Conservation (phyloP, 2,888 invertebrate species). For the Dynastes maya region DNA sequence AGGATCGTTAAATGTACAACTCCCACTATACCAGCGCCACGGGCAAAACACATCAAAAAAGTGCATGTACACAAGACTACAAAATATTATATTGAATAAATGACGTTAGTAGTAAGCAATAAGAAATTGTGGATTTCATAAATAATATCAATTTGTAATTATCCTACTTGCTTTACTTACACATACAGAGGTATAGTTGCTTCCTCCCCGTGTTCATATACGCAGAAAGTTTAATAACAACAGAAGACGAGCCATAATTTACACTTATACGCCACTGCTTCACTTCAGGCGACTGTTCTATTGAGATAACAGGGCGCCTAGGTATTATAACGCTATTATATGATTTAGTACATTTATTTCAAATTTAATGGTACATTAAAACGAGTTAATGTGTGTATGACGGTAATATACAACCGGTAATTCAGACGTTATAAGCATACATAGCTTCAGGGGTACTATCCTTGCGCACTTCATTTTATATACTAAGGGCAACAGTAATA, state of each 20-base stretch:
- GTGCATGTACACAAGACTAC: no score
- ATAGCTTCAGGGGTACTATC: slow-evolving; percentile 8
- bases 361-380: slow-evolving; percentile 47
- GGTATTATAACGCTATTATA: slow-evolving; percentile 35
- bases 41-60: no score
- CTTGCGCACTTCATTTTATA: not conserved
- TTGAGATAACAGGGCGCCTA: slow-evolving; percentile 39
- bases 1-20: no score
- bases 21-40: no score
- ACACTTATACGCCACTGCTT: not conserved
- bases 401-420: slow-evolving; percentile 27
- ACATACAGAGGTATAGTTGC: not conserved
- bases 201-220: not conserved
- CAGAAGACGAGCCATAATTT: slow-evolving; percentile 22
- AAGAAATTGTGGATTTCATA: no score
- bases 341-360: slow-evolving; percentile 49
- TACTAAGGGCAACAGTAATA: not conserved
- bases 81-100: no score
- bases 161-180: no score
- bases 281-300: slow-evolving; percentile 28
- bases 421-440: slow-evolving; percentile 26
- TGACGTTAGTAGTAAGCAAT: no score
- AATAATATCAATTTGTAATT: no score
- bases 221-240: slow-evolving; percentile 11
- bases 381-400: slow-evolving; percentile 31